Base-by-base conservation (phyloP, 2,888 invertebrate species). In the Cephus pulcher region DNA sequence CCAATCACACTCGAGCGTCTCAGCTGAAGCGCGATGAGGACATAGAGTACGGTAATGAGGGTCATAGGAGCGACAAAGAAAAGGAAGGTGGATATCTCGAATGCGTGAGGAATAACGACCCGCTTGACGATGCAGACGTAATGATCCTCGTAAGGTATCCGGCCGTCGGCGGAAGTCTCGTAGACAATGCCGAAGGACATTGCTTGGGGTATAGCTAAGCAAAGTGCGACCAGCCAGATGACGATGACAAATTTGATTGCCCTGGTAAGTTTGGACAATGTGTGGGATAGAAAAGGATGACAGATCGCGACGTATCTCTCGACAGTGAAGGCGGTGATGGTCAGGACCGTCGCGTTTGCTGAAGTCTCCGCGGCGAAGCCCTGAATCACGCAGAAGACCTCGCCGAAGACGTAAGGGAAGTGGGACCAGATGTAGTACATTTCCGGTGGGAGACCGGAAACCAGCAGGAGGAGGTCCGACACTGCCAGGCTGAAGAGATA, bases 261-360 rank as follows among this genome's bases (percentile, higher is more conserved):
- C 11, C 97, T 93, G 73, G 96, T 94, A n/a, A 97, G 93, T 0
- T 96, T 96, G 0, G 96, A 95, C 94, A 97, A 96, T 40, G 95
- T 95, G 91, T 97, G 96, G 80, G 96, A 93, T 89, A 96, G 95
- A 75, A 98, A 92, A 0, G 98, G 98, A 90, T 97, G 96, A 89
- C 97, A 98, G 87, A 98, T 97, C 37, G 98, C 98, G 84, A 98
- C 92, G 92, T 97, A 97, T 32, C 98, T 94, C 92, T 98, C 98
- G 92, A 96, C 94, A 0, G 97, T 97, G 92, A 98, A 98, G 4
- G 97, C 96, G 73, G 97, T 96, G 85, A 98, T 97, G 34, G 97
- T 98, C 88, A 98, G 92, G 77, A 97, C 97, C 6, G 97, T 97
- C 0, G 97, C 96, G 89, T 96, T 96, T 32, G 95, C 96, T 96